Conservation (phyloP, 2,113 vertebrate species). For the Columba livia region DNA sequence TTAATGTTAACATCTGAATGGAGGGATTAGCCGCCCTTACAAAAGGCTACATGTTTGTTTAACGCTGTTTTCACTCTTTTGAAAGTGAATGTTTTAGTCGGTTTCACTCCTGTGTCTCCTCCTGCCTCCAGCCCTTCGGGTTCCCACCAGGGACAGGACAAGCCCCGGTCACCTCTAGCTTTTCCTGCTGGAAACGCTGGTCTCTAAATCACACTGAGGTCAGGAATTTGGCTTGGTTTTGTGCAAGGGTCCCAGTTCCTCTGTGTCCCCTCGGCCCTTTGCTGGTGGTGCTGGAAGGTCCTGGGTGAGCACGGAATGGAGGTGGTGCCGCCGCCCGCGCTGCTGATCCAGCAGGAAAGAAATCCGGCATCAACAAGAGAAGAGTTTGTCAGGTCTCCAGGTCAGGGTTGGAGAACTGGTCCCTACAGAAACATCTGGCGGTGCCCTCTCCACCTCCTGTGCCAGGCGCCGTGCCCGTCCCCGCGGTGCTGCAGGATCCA, state of each 20-base stretch:
- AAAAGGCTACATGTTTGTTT: conserved; percentile 19
- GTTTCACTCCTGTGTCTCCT: not conserved
- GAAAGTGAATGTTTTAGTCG: not conserved
- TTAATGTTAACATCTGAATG: conserved; percentile 57
- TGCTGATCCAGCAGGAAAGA: fast-evolving
- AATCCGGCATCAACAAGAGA: not conserved
- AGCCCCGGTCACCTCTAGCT: not conserved
- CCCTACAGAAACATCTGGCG: not conserved
- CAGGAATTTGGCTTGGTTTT: not conserved
- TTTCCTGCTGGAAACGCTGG: not conserved
- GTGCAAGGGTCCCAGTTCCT: not conserved
- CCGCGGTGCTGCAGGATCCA: not conserved
- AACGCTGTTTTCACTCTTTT: conserved; percentile 6
- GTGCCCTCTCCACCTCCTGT: not conserved
- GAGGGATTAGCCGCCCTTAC: conserved; percentile 44
- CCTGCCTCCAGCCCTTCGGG: not conserved
- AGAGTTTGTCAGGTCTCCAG: fast-evolving
- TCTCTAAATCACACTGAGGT: not conserved
- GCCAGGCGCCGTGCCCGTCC: not conserved
- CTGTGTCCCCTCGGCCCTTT: not conserved
- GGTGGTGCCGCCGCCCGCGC: fast-evolving
- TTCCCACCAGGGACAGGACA: not conserved
- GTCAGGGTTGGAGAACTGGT: fast-evolving
- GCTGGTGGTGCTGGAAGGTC: not conserved
- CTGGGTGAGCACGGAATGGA: fast-evolving